Base-by-base conservation (phyloP, 2,888 invertebrate species). In the Acleris holmiana region DNA sequence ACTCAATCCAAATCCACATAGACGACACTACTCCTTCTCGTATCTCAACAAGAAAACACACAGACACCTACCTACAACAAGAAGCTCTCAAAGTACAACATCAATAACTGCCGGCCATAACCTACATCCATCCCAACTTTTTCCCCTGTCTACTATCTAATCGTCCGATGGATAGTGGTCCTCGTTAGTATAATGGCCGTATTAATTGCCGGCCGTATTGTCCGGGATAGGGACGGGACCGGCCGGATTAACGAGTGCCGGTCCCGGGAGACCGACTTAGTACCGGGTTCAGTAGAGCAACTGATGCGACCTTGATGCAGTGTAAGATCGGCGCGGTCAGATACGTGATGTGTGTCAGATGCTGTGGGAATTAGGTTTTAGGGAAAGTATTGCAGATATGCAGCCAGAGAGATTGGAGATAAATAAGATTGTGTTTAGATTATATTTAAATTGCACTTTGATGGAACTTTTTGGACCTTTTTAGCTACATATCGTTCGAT, bases 191-290 rank as follows among this genome's bases (percentile, higher is more conserved):
- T 87, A 87, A 88, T 86, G 83, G 82, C 74, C 70, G 85, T 84
- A 88, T 88, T 88, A 86, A 86, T 86, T 85, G 86, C 83, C 75
- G 76, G 72, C 76, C 75, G 79, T 79, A 83, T 79, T 82, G 82
- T 83, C 78, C 78, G 79, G 75, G 70, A 76, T 76, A 73, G 72
- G 74, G 71, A 57, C 44, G 64, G 59, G 63, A 41, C 66, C 68
- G 66, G 65, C 66, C 41, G 72, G 71, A 72, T 71, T 73, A 72
- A 73, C 70, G 70, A 69, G 57, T 59, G 62, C 63, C 55, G 59
- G 60, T 66, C 64, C 68, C 67, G 67, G 55, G 46, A 59, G 66
- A 63, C 50, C 53, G 15, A 21, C 21, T 35, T 35, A 51, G 47
- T 51, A 21, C 48, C 57, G 55, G 67, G 56, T 41, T 55, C 61